Base-by-base conservation (phyloP, 2,113 vertebrate genomes). In the Ochotona princeps region DNA sequence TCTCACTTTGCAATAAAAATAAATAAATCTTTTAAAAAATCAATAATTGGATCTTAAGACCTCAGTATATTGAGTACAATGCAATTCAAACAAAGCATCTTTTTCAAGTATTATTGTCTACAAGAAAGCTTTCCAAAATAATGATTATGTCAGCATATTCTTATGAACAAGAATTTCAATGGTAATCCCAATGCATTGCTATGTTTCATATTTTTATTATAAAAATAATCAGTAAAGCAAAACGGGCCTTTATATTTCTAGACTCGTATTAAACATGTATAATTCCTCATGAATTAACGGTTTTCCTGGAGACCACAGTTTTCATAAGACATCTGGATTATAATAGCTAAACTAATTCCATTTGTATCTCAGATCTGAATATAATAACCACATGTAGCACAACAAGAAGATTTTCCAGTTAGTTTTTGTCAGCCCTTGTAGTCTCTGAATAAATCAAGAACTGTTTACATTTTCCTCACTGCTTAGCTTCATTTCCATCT, bases 391-490 rank as follows among this genome's bases (percentile, higher is more conserved):
- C n/a, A 90, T 2, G 4, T 35, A 32, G 44, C 25, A 88, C 32
- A 91, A 76, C 38, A 93, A 89, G 32, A 84, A 84, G 25, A 91
- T 95, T 95, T 96, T 82, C 47, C 87, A 82, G 51, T 72, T 95
- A 89, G 74, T 87, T 84, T 91, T 61, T 49, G 60, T 94, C 76
- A 93, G 51, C 49, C 15, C 44, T 67, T 83, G 65, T 74, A 92
- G 89, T 93, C 82, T 83, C 87, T 84, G 95, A 96, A 94, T 87
- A 97, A 97, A 96, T 95, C 76, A 93, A 85, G 84, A 88, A 83
- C 82, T 67, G 38, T 97, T 97, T 97, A 89, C 30, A 44, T 91
- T 97, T 95, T 92, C 28, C 87, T 97, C 76, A 61, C 80, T 72
- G 11, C 87, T 97, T 82, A 70, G 92, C 91, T 95, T 95, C 89